A percentile compares a stretch with the other conserved stretches of the same genome.
Conservation (phyloP, 2,113 vertebrate species). For the Pavo muticus region DNA sequence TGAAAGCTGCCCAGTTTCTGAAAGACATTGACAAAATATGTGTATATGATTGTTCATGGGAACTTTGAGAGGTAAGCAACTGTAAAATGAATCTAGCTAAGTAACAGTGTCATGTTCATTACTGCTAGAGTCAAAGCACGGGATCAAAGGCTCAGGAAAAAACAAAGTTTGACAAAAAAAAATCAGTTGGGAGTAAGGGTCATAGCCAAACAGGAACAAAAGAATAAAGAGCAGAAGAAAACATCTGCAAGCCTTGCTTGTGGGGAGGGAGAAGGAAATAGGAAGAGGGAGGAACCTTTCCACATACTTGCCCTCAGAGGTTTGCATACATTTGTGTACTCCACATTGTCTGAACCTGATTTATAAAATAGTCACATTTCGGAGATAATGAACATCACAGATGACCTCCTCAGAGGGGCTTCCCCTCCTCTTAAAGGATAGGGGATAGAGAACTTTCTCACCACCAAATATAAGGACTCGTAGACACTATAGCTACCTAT, state of each 20-base stretch:
- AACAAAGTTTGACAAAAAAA: constrained; percentile 60
- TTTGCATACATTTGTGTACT: constrained; percentile 49
- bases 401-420: constrained; percentile 13
- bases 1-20: neutral
- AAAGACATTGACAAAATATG: neutral
- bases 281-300: constrained; percentile 48
- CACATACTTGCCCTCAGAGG: constrained; percentile 47
- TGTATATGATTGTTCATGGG: neutral
- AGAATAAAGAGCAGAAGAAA: constrained; percentile 66
- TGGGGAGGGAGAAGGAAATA: constrained; percentile 8
- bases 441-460: neutral
- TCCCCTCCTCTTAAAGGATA: neutral
- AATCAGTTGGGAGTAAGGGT: constrained; percentile 51
- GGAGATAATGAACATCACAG: constrained; percentile 55
- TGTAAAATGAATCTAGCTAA: neutral
- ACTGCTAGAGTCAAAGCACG: constrained; percentile 46
- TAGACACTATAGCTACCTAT: neutral
- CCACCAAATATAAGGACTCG: neutral
- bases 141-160: constrained; percentile 58
- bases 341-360: constrained; percentile 51
- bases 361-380: constrained; percentile 54
- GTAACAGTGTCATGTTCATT: constrained; percentile 22
- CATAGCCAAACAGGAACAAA: constrained; percentile 61
- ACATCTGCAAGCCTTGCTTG: constrained; percentile 50
- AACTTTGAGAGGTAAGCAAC: constrained; percentile 1